Evolutionary conservation across 1,140 invertebrate species (phyloP).

Genomic region (Medauroidea extradentata): DNA sequence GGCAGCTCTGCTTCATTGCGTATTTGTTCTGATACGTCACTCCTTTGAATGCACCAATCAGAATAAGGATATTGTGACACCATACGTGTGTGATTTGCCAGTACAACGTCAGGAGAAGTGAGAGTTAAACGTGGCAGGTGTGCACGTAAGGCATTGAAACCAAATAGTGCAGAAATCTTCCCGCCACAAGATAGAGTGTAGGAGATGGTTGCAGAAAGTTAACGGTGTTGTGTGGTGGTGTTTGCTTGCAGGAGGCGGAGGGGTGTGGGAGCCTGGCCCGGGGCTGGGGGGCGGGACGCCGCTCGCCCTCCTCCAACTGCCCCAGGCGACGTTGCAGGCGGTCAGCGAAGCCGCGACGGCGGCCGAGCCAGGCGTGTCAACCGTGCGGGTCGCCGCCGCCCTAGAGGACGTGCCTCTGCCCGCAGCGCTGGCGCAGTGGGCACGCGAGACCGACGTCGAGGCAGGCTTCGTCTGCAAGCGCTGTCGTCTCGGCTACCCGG

Average conservation of each 20-base stretch:
- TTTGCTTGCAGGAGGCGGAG: slow-evolving; percentile 3
- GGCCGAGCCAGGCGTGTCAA: slow-evolving; percentile 39
- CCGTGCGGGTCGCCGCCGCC: slow-evolving; percentile 48
- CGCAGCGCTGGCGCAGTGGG: slow-evolving; percentile 35
- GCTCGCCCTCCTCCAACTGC: slow-evolving; percentile 45
- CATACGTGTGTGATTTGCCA: too few species aligned
- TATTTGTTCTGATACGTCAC: too few species aligned
- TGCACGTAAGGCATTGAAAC: too few species aligned
- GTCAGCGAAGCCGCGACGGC: slow-evolving; percentile 42
- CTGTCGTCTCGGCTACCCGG: slow-evolving; percentile 75
- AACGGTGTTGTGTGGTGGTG: too few species aligned
- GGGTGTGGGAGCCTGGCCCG: slow-evolving; percentile 4
- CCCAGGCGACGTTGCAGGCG: slow-evolving; percentile 45
- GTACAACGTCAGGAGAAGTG: too few species aligned
- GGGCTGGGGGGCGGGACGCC: slow-evolving; percentile 38
- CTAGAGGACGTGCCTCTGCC: slow-evolving; percentile 38
- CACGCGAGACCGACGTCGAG: slow-evolving; percentile 64
- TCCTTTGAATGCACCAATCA: too few species aligned
- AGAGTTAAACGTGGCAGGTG: too few species aligned
- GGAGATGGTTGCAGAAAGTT: too few species aligned
- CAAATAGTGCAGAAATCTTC: too few species aligned
- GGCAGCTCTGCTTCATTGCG: too few species aligned
- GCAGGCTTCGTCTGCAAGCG: slow-evolving; percentile 81
- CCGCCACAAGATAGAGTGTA: too few species aligned
- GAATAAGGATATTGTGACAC: too few species aligned